Base-by-base conservation (phyloP, 2,888 invertebrate species). In the Unio delphinus region DNA sequence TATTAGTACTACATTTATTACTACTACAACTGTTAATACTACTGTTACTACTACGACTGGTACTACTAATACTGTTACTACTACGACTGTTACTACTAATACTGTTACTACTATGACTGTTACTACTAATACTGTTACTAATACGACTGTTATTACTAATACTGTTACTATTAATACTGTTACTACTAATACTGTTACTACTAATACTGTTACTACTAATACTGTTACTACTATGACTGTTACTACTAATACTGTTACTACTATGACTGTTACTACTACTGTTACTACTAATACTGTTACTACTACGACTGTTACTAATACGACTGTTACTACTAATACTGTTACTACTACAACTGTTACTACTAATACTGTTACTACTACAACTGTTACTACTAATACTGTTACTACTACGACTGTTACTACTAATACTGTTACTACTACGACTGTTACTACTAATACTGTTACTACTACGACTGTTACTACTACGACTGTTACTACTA, bases 191-290 rank as follows among this genome's bases (percentile, higher is more conserved):
- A 28, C 28, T 28, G 4, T 4, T 28, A 4, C 28, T 28, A 28
- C 28, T 28, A 28, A 0, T 1, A 28, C 28, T 4, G 4, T 3
- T 28, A 4, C 63, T 63, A 3, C 34, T 63, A 63, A 4, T 63
- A 63, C 63, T 63, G 7, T 55, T 63, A 63, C 63, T 63, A 63
- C 65, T 65, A 57, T 2, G 58, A 65, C 65, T 65, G 4, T 57
- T 65, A 55, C 56, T 65, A 57, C 65, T 65, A 57, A 1, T 0
- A 4, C 55, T 65, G 7, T 56, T 65, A 57, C 56, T 65, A 57
- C 65, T 65, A 57, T 4, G 3, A 4, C 55, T 65, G 7, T 56
- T 65, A 57, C 64, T 64, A 5, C 64, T 64, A 20, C 3, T 34
- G 26, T 55, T 64, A 54, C 64, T 64, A 54, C 64, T 64, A 20